These are phyloP conservation scores for Drosophila burlai DNA, from an alignment of 1,140 invertebrate species.

Conservation along the genomic window DNA sequence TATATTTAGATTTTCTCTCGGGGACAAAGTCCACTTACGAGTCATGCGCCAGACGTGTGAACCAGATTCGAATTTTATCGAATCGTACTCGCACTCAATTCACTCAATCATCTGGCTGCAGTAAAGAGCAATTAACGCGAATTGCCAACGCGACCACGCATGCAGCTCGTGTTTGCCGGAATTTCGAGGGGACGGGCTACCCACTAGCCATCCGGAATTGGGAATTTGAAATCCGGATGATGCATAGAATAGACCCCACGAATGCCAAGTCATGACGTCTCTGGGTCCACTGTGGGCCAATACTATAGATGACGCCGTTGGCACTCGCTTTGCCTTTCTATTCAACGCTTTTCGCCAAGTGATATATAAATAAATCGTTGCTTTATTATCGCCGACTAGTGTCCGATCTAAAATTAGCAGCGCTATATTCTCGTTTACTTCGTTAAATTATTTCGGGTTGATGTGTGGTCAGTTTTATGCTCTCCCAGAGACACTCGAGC, in stretches of 20 bases:
- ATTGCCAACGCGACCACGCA: slow-evolving; percentile 49
- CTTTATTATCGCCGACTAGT: slow-evolving; percentile 18
- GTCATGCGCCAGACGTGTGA: slow-evolving; percentile 74
- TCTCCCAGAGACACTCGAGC: slow-evolving; percentile 7
- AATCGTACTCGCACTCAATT: slow-evolving; percentile 46
- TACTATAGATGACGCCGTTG: slow-evolving; percentile 29
- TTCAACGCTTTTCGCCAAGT: slow-evolving; percentile 18
- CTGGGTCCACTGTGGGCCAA: slow-evolving; percentile 7
- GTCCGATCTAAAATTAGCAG: slow-evolving; percentile 43
- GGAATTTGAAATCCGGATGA: slow-evolving; percentile 20
- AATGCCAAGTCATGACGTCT: slow-evolving; percentile 34
- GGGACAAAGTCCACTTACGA: slow-evolving; percentile 72
- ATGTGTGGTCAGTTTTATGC: slow-evolving; percentile 36
- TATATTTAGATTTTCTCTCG: slow-evolving; percentile 39
- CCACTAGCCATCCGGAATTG: background rate
- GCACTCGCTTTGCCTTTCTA: slow-evolving; percentile 2
- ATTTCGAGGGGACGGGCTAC: slow-evolving; percentile 11
- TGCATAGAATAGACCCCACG: slow-evolving; percentile 10
- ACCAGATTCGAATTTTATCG: slow-evolving; percentile 44
- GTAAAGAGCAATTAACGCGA: slow-evolving; percentile 55
- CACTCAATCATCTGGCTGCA: slow-evolving; percentile 43
- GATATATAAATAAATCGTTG: slow-evolving; percentile 27
- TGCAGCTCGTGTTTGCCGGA: slow-evolving; percentile 54
- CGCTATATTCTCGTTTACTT: slow-evolving; percentile 5
- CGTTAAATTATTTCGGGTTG: slow-evolving; percentile 8